Evolutionary conservation across 2,888 invertebrate genomes (phyloP), one percentile per base, ranked within the genome.

Genomic region (Pollenia amentaria): DNA sequence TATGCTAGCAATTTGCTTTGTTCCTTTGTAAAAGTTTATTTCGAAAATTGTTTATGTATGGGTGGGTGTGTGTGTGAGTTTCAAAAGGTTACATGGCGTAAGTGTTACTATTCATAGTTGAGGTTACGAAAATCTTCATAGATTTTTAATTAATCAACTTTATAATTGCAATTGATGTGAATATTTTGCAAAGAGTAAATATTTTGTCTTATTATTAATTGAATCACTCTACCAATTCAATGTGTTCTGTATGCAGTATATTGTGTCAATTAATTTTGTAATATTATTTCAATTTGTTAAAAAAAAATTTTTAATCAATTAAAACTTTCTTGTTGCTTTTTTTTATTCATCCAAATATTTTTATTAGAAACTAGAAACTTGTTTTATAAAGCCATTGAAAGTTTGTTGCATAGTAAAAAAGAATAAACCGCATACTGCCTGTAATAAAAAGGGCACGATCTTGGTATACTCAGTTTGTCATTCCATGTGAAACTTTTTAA

Each of bases 131-230:
- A 57, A 48, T 62, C 53, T 67, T 38, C n/a, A 42, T 38, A 75
- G 76, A 76, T 75, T 76, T 72, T 81, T 65, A 76, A 82, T 82
- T 76, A 82, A 76, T 76, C 82, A 82, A 70, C 40, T 46, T 51
- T 48, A 38, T 53, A 38, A 29, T 29, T 29, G 3, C 6, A 62
- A 62, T 70, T 62, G 44, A 6, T 70, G 53, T 40, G 12, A 53
- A 53, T 40, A 53, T 38, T 69, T 69, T 51, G 8, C 10, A 3
- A 51, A 10, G 48, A 9, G 14, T 65, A 9, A 4, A 10, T 42
- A 42, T 10, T 42, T 21, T 44, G 18, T 21, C 9, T 14, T 21
- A 7, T 46, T 46, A 14, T n/a, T 67, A n/a, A 67, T 46, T 48
- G 48, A 67, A 10, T 67, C 14, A 9, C 21, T 9, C n/a, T 48